Evolutionary conservation across 2,888 invertebrate species (phyloP), one percentile per base, ranked within the genome.

Genomic region (Dicyrtomina minuta): DNA sequence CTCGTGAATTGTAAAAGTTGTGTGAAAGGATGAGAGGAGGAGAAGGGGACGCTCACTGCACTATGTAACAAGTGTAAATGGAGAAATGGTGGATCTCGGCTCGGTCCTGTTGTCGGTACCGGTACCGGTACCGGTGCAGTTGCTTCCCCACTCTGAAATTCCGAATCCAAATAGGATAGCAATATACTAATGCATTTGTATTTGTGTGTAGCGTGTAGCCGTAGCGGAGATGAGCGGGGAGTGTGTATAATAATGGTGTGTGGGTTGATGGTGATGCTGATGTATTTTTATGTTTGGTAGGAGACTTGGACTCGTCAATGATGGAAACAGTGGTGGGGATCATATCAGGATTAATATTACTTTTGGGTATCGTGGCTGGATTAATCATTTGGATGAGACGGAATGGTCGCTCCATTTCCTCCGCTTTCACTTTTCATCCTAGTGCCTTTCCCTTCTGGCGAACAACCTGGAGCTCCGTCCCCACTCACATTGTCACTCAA

Each of bases 401-500:
- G 55, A 77, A 72, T 70, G 78, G 78, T 13, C 72, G 72, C 22
- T 72, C 74, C 56, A 73, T 78, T 51, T 72, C 74, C 2, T 73
- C 75, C 12, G 74, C 74, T 53, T 74, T 75, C 61, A 71, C 71
- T 27, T 74, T 75, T 62, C 74, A 73, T 66, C 65, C 71, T 41
- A 73, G 74, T 71, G 72, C 75, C 70, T 76, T 77, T 68, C 72
- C 71, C 59, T 75, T 77, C 46, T 75, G 75, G 49, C 72, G 78
- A 71, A 66, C 74, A 41, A 68, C 71, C 15, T 78, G 78, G 78
- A 75, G 71, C 70, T 75, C 75, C 22, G 76, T 78, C 56, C 78
- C 78, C 17, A 78, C 76, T 6, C 78, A 78, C 58, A 78, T 78
- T 70, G 78, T 78, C 56, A 71, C 78, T 13, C 76, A 76, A 69